These are phyloP conservation scores for Arvicanthis niloticus DNA, from an alignment of 2,113 vertebrate species.

Conservation along the genomic window DNA sequence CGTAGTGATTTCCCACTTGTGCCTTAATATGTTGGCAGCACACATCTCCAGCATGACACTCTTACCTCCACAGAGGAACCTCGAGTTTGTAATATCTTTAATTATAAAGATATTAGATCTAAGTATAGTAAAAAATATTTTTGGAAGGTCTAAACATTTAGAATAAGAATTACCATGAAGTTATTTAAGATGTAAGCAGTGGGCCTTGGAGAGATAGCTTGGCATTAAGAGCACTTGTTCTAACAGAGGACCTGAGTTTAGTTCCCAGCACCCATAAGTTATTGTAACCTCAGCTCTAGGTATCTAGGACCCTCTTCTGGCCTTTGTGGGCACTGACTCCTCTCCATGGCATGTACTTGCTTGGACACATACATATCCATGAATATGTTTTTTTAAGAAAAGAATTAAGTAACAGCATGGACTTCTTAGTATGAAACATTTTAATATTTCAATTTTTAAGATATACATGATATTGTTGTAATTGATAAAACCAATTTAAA, in stretches of 20 bases:
- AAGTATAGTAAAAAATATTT: not conserved
- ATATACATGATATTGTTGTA: not conserved
- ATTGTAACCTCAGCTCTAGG: not conserved
- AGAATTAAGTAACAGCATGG: not conserved
- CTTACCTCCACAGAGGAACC: not conserved
- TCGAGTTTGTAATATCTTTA: not conserved
- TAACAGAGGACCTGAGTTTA: not conserved
- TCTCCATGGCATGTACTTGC: not conserved
- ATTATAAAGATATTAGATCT: not conserved
- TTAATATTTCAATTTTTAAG: not conserved
- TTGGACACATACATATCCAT: not conserved
- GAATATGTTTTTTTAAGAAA: not conserved
- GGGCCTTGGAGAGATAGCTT: not conserved
- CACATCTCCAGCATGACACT: not conserved
- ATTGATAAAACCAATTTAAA: not conserved
- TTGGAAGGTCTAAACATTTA: not conserved
- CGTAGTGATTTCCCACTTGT: not conserved
- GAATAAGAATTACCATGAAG: not conserved
- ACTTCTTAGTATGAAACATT: constrained; percentile 35
- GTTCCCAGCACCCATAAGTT: too few relatives aligned
- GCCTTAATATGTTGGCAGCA: not conserved
- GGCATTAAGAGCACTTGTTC: not conserved
- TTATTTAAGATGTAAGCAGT: constrained; percentile 21
- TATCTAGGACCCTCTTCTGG: not conserved
- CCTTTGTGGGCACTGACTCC: not conserved